phyloP scores from a whole-genome alignment of 2,888 invertebrate species.

The Strigamia transsilvanica region DNA sequence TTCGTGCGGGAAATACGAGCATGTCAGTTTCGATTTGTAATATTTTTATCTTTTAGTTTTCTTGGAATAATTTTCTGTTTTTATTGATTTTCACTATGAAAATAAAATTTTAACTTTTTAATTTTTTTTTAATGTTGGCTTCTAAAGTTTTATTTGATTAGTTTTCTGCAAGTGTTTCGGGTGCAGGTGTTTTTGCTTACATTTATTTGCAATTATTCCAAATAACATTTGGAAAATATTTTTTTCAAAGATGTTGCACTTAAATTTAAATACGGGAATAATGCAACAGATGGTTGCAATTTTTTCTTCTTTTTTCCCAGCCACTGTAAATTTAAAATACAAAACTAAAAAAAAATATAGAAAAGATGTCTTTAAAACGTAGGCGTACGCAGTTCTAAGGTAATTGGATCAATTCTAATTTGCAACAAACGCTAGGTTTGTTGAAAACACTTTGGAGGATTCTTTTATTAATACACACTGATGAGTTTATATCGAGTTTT shows the following conservation, averaged over 20 bases:
- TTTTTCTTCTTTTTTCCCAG: background rate
- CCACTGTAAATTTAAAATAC: background rate
- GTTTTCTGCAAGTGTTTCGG: background rate
- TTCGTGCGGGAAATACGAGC: constrained; percentile 11
- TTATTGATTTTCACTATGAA: background rate
- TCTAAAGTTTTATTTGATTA: background rate
- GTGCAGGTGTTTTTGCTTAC: constrained; percentile 34
- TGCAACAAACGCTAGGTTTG: background rate
- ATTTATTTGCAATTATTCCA: constrained; percentile 13
- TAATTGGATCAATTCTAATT: constrained; percentile 26
- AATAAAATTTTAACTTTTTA: background rate
- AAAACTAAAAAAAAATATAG: background rate
- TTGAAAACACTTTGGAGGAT: constrained; percentile 12
- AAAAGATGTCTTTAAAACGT: background rate
- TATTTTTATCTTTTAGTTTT: constrained; percentile 31
- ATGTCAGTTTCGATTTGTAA: constrained; percentile 21
- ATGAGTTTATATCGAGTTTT: constrained; percentile 1
- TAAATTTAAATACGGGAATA: constrained; percentile 26
- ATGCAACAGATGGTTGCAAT: constrained; percentile 9
- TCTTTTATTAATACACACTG: constrained; percentile 33
- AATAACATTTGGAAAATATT: background rate
- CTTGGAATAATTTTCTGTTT: constrained; percentile 35
- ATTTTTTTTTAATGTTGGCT: background rate
- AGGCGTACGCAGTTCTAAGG: background rate
- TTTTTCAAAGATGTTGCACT: constrained; percentile 10